Evolutionary conservation across 2,797 vertebrate species (phyloP), one percentile per base, ranked within the genome.

Genomic region (Acrossocheilus fasciatus): DNA sequence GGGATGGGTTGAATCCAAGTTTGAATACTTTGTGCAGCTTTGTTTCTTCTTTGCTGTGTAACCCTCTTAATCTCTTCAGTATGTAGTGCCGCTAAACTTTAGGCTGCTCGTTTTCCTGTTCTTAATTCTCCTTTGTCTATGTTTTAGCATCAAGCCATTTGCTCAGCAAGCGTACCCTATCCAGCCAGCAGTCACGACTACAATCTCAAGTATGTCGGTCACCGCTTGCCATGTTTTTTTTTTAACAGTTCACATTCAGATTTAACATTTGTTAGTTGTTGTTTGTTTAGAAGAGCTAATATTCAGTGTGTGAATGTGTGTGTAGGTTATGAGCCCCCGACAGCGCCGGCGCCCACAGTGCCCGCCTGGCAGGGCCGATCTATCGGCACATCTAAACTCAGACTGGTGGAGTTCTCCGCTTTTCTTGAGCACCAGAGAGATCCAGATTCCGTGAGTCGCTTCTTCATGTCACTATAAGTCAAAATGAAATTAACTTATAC

Each of bases 331-430:
- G 98, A 99, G 89, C 94, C 98, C 86, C 91, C 97, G 0, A 93
- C 97, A 70, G 96, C 96, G 92, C 97, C 97, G 85, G 95, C 96
- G 59, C 97, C 98, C 85, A 97, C 98, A 0, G 97, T 97, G 86
- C 98, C 98, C 45, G 98, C 98, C 0, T 99, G 98, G 98, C 98
- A 99, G 93, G 98, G 98, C 50, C 97, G 98, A 84, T 99, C 98
- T 9, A 98, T 99, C 69, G 98, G 98, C 87, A 99, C 98, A 82
- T 97, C 97, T 85, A 99, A 99, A 93, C 98, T 99, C 91, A 95
- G 98, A 91, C 96, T 98, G 92, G 98, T 99, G 91, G 98, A 99
- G 92, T 99, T 99, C 91, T 99, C 98, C 0, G 98, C 98, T 92
- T 99, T 99, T 91, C 96, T 99, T 68, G 98, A 99, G 91, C 98